These are phyloP conservation scores for Prolemur simus DNA, from an alignment of 2,113 vertebrate genomes.

Conservation along the genomic window DNA sequence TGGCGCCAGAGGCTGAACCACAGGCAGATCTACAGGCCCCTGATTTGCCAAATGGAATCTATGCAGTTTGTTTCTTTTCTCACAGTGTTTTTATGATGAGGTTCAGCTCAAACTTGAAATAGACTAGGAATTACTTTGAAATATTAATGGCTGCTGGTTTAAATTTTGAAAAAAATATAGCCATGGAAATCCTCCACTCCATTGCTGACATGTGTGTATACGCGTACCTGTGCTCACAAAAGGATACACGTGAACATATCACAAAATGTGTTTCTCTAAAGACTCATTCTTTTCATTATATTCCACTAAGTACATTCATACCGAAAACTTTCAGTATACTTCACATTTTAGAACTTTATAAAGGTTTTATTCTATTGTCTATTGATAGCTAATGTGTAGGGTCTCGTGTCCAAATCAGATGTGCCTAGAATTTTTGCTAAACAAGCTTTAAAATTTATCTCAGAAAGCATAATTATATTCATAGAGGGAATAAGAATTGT, in stretches of 20 bases:
- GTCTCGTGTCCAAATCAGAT: slow-evolving; percentile 57
- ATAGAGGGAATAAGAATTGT: slow-evolving; percentile 30
- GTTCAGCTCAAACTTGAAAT: slow-evolving; percentile 50
- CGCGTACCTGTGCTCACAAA: background rate
- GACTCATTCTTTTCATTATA: slow-evolving; percentile 67
- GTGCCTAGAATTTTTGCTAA: slow-evolving; percentile 65
- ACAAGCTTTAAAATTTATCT: slow-evolving; percentile 50
- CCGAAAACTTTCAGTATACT: slow-evolving; percentile 68
- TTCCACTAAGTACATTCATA: slow-evolving; percentile 69
- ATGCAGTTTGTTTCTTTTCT: slow-evolving; percentile 71
- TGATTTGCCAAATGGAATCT: slow-evolving; percentile 76
- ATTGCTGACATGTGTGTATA: background rate
- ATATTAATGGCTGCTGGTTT: slow-evolving; percentile 19
- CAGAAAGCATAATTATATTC: slow-evolving; percentile 57
- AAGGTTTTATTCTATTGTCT: slow-evolving; percentile 62
- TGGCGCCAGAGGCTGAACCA: slow-evolving; percentile 85
- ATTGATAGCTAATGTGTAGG: slow-evolving; percentile 63
- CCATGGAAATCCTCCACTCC: background rate
- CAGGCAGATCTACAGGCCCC: slow-evolving; percentile 77
- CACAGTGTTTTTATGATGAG: slow-evolving; percentile 48
- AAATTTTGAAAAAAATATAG: slow-evolving; percentile 40
- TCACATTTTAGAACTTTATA: slow-evolving; percentile 62
- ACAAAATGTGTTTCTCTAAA: slow-evolving; percentile 38
- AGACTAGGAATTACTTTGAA: slow-evolving; percentile 60
- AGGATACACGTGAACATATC: background rate